Percentiles rank a stretch among this genome's conserved stretches.
Conservation (phyloP, 2,888 invertebrate species). For the Synanthedon myopaeformis region DNA sequence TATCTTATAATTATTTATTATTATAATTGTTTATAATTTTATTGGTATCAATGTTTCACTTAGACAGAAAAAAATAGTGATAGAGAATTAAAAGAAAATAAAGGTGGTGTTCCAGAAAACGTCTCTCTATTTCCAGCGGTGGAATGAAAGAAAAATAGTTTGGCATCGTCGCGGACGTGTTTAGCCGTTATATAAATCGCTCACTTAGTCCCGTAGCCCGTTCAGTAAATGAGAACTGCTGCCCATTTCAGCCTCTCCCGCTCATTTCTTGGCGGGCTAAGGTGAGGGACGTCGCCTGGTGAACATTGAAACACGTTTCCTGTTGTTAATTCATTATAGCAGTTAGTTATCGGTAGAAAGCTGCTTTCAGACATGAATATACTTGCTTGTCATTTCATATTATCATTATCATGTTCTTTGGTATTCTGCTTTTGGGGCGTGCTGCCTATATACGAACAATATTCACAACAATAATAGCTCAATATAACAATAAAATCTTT, state of each 20-base stretch:
- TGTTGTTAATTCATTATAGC: too few relatives aligned
- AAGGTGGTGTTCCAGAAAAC: neutral
- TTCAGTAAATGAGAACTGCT: constrained; percentile 4
- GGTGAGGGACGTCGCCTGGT: constrained; percentile 1
- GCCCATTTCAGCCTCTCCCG: neutral
- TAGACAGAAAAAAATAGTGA: neutral
- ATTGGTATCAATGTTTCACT: neutral
- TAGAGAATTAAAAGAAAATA: neutral
- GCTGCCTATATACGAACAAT: too few relatives aligned
- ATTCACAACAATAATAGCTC: too few relatives aligned
- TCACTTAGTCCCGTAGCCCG: constrained; percentile 4
- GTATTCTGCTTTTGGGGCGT: too few relatives aligned
- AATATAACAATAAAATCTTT: too few relatives aligned
- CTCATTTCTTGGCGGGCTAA: neutral
- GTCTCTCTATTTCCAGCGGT: neutral
- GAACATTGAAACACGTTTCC: neutral
- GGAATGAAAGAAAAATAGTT: neutral
- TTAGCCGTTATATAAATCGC: constrained; percentile 5
- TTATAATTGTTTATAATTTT: too few relatives aligned
- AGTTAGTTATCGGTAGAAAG: too few relatives aligned
- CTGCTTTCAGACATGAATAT: too few relatives aligned
- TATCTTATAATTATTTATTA: too few relatives aligned
- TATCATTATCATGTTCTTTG: too few relatives aligned
- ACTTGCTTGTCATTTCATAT: too few relatives aligned
- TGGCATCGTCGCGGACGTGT: neutral